Conservation (phyloP, 2,113 vertebrate species). For the Scytalopus superciliaris region DNA sequence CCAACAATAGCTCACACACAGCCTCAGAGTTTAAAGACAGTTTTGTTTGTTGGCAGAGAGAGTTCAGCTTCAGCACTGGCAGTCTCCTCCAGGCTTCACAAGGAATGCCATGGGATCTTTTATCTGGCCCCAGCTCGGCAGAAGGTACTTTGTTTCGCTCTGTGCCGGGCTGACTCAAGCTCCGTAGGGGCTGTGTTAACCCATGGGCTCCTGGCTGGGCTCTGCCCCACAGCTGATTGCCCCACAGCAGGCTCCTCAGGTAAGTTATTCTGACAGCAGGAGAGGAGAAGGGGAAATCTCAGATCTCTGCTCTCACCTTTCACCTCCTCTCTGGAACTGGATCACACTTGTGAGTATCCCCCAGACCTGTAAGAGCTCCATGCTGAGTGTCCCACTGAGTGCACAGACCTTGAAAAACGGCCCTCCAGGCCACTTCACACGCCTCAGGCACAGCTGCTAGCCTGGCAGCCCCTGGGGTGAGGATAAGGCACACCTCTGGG, state of each 20-base stretch:
- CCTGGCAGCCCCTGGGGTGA: neutral
- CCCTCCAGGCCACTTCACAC: neutral
- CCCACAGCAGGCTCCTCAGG: neutral
- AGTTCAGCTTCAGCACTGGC: slow-evolving; percentile 52
- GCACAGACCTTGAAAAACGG: neutral
- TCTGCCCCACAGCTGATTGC: neutral
- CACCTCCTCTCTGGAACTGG: neutral
- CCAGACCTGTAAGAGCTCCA: neutral
- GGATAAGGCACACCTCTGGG: neutral
- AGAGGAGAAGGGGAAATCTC: neutral
- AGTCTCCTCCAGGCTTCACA: slow-evolving; percentile 43
- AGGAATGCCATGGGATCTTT: slow-evolving; percentile 45
- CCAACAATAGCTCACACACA: slow-evolving; percentile 62
- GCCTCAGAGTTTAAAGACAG: slow-evolving; percentile 49
- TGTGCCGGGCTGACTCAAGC: neutral
- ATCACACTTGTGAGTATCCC: neutral
- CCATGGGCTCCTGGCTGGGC: neutral
- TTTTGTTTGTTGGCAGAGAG: slow-evolving; percentile 49
- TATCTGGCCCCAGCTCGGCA: slow-evolving; percentile 34
- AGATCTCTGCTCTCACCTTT: neutral
- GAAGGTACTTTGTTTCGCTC: slow-evolving; percentile 53
- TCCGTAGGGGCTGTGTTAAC: neutral
- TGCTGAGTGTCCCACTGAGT: neutral
- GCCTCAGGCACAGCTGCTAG: neutral
- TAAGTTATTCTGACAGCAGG: neutral